Base-by-base conservation (phyloP, 2,888 invertebrate genomes). In the Linnaemya vulpina region DNA sequence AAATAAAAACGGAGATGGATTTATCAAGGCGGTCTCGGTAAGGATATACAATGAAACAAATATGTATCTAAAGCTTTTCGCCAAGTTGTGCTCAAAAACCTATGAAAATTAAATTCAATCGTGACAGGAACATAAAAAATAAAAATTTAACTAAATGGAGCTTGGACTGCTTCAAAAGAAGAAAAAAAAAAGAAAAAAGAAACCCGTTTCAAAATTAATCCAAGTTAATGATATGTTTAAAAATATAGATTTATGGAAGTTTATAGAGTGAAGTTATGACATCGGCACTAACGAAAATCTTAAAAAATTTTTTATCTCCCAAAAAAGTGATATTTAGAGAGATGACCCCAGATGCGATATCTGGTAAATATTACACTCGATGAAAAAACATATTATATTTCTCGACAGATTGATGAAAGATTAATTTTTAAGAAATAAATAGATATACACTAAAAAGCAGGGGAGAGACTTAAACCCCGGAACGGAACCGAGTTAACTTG, bases 1-100 rank as follows among this genome's bases (percentile, higher is more conserved):
- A 65, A 22, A 9, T 82, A 83, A 60, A 85, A 88, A 17, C 10
- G n/a, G 90, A 89, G 89, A 92, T 92, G 92, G 91, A 92, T 90
- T 91, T 92, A 92, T 91, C 92, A 89, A 91, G 92, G 92, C 92
- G 90, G 89, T 90, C 91, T 88, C 90, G 91, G 92, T 92, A 90
- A 92, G 92, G 88, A 88, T 88, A 63, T 43, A 46, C 13, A 22
- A 20, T 10, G n/a, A 35, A 35, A 8, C 17, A 46, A 60, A 25
- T n/a, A 15, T 51, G 15, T 49, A n/a, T n/a, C n/a, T n/a, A 51
- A 51, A 38, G 25, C 20, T 43, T 43, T 2, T 1, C 20, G 22
- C 10, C 9, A 1, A 38, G 13, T 22, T 53, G 15, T 38, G 40
- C 17, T 10, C 8, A 17, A 17, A 3, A 51, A 51, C 2, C 30